Conservation (phyloP, 2,888 invertebrate species). For the Carcina quercana region DNA sequence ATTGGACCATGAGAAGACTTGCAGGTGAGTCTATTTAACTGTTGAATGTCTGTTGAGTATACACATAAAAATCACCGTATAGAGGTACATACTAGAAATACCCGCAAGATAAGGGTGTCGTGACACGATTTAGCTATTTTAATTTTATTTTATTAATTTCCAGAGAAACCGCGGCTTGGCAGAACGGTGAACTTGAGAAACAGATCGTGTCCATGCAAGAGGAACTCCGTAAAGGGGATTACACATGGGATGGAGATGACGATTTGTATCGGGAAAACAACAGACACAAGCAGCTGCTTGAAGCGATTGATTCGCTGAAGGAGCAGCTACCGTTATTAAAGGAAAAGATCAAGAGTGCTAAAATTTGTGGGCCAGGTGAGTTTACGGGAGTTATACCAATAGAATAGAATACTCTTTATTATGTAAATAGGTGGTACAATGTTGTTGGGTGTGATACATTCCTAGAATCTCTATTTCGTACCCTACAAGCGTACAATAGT, state of each 20-base stretch:
- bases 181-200: slow-evolving; percentile 63
- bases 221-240: slow-evolving; percentile 53
- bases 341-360: slow-evolving; percentile 62
- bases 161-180: slow-evolving; percentile 65
- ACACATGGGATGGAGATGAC: slow-evolving; percentile 55
- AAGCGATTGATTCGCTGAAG: slow-evolving; percentile 49
- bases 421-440: too few relatives aligned
- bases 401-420: too few relatives aligned
- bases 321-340: slow-evolving; percentile 53
- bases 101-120: background rate
- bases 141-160: background rate
- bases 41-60: background rate
- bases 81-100: background rate
- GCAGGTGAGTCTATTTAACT: slow-evolving; percentile 39
- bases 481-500: too few relatives aligned
- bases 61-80: background rate
- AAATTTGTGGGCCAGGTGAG: slow-evolving; percentile 61
- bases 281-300: slow-evolving; percentile 51
- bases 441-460: too few relatives aligned
- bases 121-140: background rate
- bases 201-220: slow-evolving; percentile 60
- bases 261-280: slow-evolving; percentile 51
- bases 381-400: background rate
- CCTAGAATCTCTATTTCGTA: too few relatives aligned
- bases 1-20: slow-evolving; percentile 63